Evolutionary conservation across 1,140 invertebrate species (phyloP), one percentile per base, ranked within the genome.

Genomic region (Leptopilina clavipes): DNA sequence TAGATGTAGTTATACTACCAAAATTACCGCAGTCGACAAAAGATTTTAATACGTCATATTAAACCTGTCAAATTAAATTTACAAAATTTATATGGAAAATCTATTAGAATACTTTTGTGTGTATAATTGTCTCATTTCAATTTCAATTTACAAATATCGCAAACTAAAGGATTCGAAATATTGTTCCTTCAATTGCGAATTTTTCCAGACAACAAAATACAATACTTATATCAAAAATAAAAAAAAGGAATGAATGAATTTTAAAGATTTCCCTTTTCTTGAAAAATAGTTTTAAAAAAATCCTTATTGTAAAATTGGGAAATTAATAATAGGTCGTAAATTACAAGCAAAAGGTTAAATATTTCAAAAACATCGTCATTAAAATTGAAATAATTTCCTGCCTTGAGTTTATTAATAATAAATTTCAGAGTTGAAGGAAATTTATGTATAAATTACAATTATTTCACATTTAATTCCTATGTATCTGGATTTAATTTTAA

Each of bases 291-390:
- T n/a, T 12, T 1, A 3, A 17, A 19, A 12, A 31, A 65, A 31
- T 59, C 22, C 56, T 31, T 31, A 31, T 59, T 59, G 56, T 14
- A 25, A 59, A 59, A 31, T 25, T 25, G 56, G 25, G 56, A 59
- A 59, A 59, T 22, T 31, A 65, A 65, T 31, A 59, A 1, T 11
- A 59, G 25, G 22, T 65, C 56, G 11, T 31, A 65, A 65, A 65
- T 31, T 25, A 65, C 2, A 31, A 25, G 56, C 22, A 14, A 31
- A 31, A 65, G 22, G 22, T 1, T 14, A 25, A 7, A 14, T 17
- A n/a, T 25, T 14, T 11, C 10, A 0, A 6, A 65, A 65, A 11
- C 14, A n/a, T n/a, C n/a, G n/a, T n/a, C n/a, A n/a, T n/a, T n/a
- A n/a, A n/a, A n/a, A n/a, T n/a, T n/a, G n/a, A n/a, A n/a, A 10